Conservation (phyloP, 2,888 invertebrate species). For the Scaptodrosophila latifasciaeformis region DNA sequence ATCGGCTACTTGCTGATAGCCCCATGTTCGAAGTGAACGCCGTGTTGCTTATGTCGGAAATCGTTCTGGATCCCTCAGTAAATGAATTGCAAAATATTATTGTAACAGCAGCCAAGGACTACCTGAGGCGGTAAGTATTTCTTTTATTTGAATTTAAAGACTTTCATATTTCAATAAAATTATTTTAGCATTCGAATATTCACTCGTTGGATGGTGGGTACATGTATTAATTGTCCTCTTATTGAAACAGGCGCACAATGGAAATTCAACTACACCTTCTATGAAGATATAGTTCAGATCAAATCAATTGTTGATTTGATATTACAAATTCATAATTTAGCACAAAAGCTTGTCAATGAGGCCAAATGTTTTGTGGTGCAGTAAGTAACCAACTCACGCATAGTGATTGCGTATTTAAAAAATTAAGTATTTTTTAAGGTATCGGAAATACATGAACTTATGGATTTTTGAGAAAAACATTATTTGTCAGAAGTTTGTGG, state of each 20-base stretch:
- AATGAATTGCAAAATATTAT: constrained; percentile 87
- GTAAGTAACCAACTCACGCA: constrained; percentile 31
- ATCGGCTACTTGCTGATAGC: constrained; percentile 76
- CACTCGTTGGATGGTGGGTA: constrained; percentile 89
- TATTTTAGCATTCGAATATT: constrained; percentile 83
- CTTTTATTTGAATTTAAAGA: background rate
- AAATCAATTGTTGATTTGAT: constrained; percentile 82
- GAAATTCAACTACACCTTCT: constrained; percentile 83
- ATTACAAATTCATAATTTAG: constrained; percentile 80
- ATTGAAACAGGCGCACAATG: constrained; percentile 73
- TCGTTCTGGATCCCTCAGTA: constrained; percentile 84
- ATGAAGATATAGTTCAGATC: constrained; percentile 83
- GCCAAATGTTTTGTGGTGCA: constrained; percentile 75
- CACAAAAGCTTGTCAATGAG: constrained; percentile 80
- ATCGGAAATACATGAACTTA: constrained; percentile 84
- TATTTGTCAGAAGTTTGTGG: constrained; percentile 86
- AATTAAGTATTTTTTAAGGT: constrained; percentile 74
- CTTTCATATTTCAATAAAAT: too few relatives aligned
- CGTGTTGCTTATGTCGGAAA: constrained; percentile 83
- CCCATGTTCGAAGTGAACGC: constrained; percentile 89
- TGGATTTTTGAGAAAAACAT: constrained; percentile 86
- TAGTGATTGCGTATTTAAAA: background rate
- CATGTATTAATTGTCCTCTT: constrained; percentile 82
- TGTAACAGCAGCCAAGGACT: constrained; percentile 84
- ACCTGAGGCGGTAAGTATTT: constrained; percentile 80